phyloP scores from a whole-genome alignment of 2,113 vertebrate genomes.

The Ammodytes marinus region DNA sequence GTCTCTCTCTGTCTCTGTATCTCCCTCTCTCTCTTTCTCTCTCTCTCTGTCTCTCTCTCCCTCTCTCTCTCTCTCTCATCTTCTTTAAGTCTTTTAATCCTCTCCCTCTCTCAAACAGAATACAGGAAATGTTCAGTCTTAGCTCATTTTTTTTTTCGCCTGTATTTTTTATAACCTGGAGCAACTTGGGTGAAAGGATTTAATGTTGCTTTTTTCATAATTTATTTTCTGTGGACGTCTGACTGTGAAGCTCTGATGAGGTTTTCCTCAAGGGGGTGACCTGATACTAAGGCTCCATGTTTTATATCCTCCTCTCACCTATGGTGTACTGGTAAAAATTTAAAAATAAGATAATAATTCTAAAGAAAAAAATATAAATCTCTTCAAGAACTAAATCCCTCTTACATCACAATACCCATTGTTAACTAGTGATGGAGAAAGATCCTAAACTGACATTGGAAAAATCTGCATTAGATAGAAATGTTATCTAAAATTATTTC shows the following conservation, averaged over 20 bases:
- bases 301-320: slow-evolving; percentile 58
- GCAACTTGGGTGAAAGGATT: slow-evolving; percentile 41
- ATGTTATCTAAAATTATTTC: slow-evolving; percentile 6
- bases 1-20: no score
- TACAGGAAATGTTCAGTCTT: slow-evolving; percentile 30
- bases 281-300: slow-evolving; percentile 26
- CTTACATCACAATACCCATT: not conserved
- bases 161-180: slow-evolving; percentile 32
- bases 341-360: no score
- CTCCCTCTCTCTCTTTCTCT: slow-evolving; percentile 10
- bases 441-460: slow-evolving; percentile 8
- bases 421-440: not conserved
- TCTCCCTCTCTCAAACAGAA: slow-evolving; percentile 33
- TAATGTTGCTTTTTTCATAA: slow-evolving; percentile 31
- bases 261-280: slow-evolving; percentile 58
- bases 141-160: slow-evolving; percentile 1
- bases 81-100: slow-evolving; percentile 64
- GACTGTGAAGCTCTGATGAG: slow-evolving; percentile 59
- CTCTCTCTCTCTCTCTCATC: slow-evolving; percentile 58
- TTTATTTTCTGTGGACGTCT: slow-evolving; percentile 11
- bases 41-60: slow-evolving; percentile 39
- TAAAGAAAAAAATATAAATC: no score
- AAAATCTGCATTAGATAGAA: slow-evolving; percentile 11
- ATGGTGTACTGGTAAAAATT: not conserved
- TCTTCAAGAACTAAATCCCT: not conserved